Evolutionary conservation across 2,113 vertebrate species (phyloP), one percentile per base, ranked within the genome.

Genomic region (Asarcornis scutulata): DNA sequence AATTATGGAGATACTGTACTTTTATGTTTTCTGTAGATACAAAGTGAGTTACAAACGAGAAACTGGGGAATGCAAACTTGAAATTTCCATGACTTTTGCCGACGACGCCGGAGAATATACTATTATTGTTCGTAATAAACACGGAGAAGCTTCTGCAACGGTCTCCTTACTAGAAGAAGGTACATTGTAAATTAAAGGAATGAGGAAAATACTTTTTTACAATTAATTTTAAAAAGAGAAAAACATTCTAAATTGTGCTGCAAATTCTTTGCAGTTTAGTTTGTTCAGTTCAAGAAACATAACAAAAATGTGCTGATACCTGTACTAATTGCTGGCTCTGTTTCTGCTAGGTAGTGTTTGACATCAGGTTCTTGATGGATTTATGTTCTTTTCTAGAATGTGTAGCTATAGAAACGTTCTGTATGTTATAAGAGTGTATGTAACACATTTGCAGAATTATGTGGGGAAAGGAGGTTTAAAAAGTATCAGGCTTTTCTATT

Each of bases 61-160:
- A 96, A 99, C 98, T 1, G 99, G 99, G 89, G 98, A 98, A 82
- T 99, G 99, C 97, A 98, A 95, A 95, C 96, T 99, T 96, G 99
- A 99, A 98, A 99, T 99, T 98, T 99, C 99, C 11, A 99, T 99
- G 99, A 99, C 99, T 52, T 99, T 99, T 83, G 98, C 99, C 1
- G 99, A 99, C 6, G 99, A 99, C 75, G 99, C 99, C n/a, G 99
- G 99, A 97, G 99, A 99, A 97, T 99, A 99, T 89, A 98, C 98
- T 7, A 96, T 99, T 76, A 98, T 98, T 97, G 98, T 98, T 94
- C 99, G 98, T 88, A 99, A 99, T 89, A 98, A 98, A 94, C 97
- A 98, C 1, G 99, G 99, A 91, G 99, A 99, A 97, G 98, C 96
- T 67, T 99, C 98, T 76, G 99, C 99, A 60, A 99, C 98, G 69